Evolutionary conservation across 2,113 vertebrate genomes (phyloP).

Genomic region (Sclerurus mexicanus): DNA sequence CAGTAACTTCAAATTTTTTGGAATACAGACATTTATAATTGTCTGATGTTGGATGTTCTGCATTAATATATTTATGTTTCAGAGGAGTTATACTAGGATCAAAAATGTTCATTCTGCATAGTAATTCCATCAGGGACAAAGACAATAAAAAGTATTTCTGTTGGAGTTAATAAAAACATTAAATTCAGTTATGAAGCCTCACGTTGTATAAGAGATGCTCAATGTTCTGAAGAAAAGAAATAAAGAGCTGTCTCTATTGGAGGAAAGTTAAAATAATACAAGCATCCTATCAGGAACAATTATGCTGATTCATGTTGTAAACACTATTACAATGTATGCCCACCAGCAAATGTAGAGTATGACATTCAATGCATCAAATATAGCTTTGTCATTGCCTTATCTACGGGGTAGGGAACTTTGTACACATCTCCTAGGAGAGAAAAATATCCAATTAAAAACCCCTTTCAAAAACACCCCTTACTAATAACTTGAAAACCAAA

Average conservation of each 20-base stretch:
- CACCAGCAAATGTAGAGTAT: neutral
- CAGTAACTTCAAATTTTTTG: neutral
- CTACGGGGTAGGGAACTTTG: neutral
- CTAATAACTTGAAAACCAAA: neutral
- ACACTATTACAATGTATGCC: neutral
- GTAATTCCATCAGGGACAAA: neutral
- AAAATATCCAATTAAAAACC: neutral
- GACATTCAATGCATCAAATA: conserved; percentile 1
- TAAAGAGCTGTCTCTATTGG: neutral
- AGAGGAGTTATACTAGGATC: neutral
- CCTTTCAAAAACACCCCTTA: neutral
- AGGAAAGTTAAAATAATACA: conserved; percentile 22
- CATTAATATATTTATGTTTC: neutral
- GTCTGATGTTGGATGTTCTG: neutral
- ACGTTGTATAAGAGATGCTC: neutral
- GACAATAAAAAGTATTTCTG: neutral
- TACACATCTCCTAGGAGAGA: neutral
- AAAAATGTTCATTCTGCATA: neutral
- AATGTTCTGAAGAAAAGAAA: neutral
- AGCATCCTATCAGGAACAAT: neutral
- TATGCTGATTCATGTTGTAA: conserved; percentile 26
- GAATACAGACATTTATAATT: neutral
- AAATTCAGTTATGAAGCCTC: neutral
- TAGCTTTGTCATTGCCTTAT: neutral
- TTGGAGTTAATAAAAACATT: neutral